Conservation (phyloP, 2,113 vertebrate species). For the Corvus cornix region DNA sequence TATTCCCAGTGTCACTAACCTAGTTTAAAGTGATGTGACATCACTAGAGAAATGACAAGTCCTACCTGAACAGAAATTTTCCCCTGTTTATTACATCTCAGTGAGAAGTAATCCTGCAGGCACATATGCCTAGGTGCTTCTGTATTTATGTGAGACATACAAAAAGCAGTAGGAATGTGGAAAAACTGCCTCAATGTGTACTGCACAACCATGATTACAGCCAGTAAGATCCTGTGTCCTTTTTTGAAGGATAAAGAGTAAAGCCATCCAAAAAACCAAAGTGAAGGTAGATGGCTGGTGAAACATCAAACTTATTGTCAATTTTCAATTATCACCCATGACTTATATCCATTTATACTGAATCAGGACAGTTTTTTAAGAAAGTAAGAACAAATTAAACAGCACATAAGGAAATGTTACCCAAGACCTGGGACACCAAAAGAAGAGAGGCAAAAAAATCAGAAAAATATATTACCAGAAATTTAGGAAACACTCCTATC, state of each 20-base stretch:
- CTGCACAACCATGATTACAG: not conserved
- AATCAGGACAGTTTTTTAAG: not conserved
- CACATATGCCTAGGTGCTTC: not conserved
- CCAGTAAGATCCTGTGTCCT: not conserved
- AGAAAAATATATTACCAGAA: not conserved
- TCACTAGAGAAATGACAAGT: not conserved
- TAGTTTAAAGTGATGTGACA: constrained; percentile 8
- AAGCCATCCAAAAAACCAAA: not conserved
- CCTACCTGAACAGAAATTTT: not conserved
- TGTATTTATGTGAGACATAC: not conserved
- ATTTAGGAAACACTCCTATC: not conserved
- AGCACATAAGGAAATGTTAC: not conserved
- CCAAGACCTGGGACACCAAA: not conserved
- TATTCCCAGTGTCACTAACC: constrained; percentile 40
- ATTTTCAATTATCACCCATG: not conserved
- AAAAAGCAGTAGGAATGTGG: not conserved
- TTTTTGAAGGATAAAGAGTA: not conserved
- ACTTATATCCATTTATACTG: not conserved
- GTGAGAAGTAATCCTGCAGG: not conserved
- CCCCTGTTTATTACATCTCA: not conserved
- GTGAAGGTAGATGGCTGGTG: not conserved
- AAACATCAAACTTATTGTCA: not conserved
- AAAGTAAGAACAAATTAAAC: not conserved
- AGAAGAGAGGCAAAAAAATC: rapidly evolving
- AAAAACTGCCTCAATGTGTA: not conserved